phyloP scores from a whole-genome alignment of 2,113 vertebrate species.

The Coptodon bakossiorum region DNA sequence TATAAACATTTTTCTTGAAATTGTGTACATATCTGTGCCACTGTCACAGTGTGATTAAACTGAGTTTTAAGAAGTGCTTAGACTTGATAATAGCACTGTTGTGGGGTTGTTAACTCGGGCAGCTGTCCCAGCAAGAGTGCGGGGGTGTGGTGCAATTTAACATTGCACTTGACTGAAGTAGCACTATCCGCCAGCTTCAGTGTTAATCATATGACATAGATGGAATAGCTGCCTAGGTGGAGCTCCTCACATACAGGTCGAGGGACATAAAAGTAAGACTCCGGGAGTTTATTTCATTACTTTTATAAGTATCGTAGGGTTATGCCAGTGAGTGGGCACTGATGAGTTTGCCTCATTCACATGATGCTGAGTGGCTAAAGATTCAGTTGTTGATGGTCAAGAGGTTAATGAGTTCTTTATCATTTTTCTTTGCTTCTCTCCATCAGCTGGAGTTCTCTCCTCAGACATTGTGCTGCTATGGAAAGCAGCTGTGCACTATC shows the following conservation, averaged over 20 bases:
- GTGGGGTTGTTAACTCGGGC: neutral
- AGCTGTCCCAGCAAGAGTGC: neutral
- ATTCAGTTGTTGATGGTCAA: neutral
- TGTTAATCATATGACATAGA: neutral
- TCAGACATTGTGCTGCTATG: conserved; percentile 98
- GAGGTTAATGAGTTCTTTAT: neutral
- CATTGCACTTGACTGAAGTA: neutral
- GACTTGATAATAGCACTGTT: neutral
- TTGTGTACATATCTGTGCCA: neutral
- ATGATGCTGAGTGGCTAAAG: neutral
- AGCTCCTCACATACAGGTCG: neutral
- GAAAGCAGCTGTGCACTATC: conserved; percentile 98
- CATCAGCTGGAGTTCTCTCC: conserved; percentile 94
- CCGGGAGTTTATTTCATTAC: neutral
- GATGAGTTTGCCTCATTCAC: neutral
- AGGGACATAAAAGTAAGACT: neutral
- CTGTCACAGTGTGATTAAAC: neutral
- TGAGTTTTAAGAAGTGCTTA: neutral
- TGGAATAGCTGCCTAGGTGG: neutral
- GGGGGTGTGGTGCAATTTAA: neutral
- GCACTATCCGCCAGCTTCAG: neutral
- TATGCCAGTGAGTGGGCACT: neutral
- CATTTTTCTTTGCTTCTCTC: neutral
- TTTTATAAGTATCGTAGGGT: rapidly evolving
- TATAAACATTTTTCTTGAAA: neutral